phyloP scores from a whole-genome alignment of 2,113 vertebrate genomes.

The Probosciger aterrimus region DNA sequence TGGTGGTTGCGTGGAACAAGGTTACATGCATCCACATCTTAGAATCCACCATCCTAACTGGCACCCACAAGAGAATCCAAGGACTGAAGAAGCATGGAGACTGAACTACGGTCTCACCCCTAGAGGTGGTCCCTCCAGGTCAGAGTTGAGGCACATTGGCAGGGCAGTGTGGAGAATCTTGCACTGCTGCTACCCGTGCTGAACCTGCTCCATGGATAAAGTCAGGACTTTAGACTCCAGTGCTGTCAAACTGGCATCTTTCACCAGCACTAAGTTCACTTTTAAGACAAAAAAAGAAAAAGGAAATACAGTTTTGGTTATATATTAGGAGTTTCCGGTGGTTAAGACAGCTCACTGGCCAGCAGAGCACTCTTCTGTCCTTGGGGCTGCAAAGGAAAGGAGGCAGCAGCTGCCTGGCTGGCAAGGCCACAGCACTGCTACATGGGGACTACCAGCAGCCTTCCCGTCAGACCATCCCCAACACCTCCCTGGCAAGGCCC shows the following conservation, averaged over 20 bases:
- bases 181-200: conserved; percentile 57
- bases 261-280: conserved; percentile 34
- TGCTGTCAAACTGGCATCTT: conserved; percentile 47
- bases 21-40: conserved; percentile 23
- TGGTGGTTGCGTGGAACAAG: conserved; percentile 28
- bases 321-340: not conserved
- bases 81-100: conserved; percentile 43
- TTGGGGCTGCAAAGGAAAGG: not conserved
- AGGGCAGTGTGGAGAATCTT: conserved; percentile 57
- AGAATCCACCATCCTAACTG: not conserved
- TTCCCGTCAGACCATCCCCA: not conserved
- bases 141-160: conserved; percentile 56
- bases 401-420: not conserved
- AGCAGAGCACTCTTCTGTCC: not conserved
- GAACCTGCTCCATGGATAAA: conserved; percentile 52
- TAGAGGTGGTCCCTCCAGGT: conserved; percentile 52
- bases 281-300: not conserved
- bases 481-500: not conserved
- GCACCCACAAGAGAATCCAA: conserved; percentile 24
- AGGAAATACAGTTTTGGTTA: not conserved
- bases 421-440: not conserved
- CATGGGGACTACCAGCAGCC: not conserved
- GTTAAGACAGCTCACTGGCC: not conserved
- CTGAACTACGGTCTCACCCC: conserved; percentile 50
- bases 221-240: conserved; percentile 50